Evolutionary conservation across 2,888 invertebrate genomes (phyloP), one percentile per base, ranked within the genome.

Genomic region (Orthosia gracilis): DNA sequence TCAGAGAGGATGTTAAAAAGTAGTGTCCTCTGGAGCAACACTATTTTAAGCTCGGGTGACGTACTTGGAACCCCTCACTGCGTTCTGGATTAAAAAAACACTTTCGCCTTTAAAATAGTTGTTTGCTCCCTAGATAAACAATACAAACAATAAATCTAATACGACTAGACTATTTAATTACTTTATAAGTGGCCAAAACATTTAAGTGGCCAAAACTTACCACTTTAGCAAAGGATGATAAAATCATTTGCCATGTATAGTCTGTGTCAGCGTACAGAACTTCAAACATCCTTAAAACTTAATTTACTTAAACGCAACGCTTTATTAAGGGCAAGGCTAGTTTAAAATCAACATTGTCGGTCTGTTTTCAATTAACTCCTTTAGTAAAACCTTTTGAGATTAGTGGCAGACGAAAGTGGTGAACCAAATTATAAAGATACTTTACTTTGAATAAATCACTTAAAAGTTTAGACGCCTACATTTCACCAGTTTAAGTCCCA

Each of bases 351-450:
- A 57, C 23, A 23, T 61, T 45, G 13, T 62, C 3, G 23, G 13
- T 21, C 1, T 58, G 18, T 11, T 52, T 49, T 52, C 63, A 57
- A 71, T 66, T 49, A 49, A 23, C 13, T 52, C 47, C 26, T 40
- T 45, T 77, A 50, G 11, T 57, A 23, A 65, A 78, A 63, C 52
- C 52, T 64, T 71, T 78, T 62, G 3, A 26, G 40, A 63, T 73
- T 55, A 75, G 17, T 21, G 54, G 15, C 66, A 54, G 49, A 62
- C 21, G 49, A 68, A 61, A 54, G 23, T 40, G 7, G 26, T 17
- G 17, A 50, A 70, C 31, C 7, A 0, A 49, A 31, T 73, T 40
- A 61, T 12, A 21, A 50, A 45, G 50, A 57, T 1, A 17, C 21
- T 12, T 17, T 47, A 57, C 21, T 54, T 47, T 12, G 15, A 73